These are phyloP conservation scores for Gymnocheta viridis DNA, from an alignment of 2,888 invertebrate genomes.

Conservation along the genomic window DNA sequence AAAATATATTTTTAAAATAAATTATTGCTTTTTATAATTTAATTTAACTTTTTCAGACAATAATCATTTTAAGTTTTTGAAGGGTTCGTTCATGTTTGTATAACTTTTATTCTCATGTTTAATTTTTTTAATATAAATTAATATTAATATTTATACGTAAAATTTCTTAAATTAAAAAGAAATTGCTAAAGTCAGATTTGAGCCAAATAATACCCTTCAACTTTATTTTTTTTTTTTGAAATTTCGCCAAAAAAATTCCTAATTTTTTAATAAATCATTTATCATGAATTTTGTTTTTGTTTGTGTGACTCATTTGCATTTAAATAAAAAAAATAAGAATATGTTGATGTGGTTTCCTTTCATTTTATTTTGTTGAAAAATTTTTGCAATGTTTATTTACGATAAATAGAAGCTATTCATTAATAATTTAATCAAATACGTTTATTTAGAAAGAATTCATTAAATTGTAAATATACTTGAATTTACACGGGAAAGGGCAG, in stretches of 20 bases:
- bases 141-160: too few species aligned
- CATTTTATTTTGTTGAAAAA: background rate
- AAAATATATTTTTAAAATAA: background rate
- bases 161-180: too few species aligned
- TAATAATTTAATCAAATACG: background rate
- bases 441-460: background rate
- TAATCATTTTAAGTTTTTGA: constrained; percentile 7
- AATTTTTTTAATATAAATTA: too few species aligned
- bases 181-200: too few species aligned
- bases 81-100: background rate
- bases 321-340: constrained; percentile 17
- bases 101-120: constrained; percentile 6
- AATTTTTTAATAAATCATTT: constrained; percentile 58
- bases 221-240: constrained; percentile 46
- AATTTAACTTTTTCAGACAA: constrained; percentile 7
- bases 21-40: constrained; percentile 5
- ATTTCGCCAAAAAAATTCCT: constrained; percentile 35
- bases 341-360: constrained; percentile 9
- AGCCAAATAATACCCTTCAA: too few species aligned
- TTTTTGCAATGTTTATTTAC: constrained; percentile 20
- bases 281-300: constrained; percentile 54
- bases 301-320: constrained; percentile 62
- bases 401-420: constrained; percentile 19
- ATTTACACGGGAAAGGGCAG: background rate
- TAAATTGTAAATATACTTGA: background rate